These are phyloP conservation scores for Gallinago stenura DNA, from an alignment of 2,797 vertebrate genomes.

Conservation along the genomic window DNA sequence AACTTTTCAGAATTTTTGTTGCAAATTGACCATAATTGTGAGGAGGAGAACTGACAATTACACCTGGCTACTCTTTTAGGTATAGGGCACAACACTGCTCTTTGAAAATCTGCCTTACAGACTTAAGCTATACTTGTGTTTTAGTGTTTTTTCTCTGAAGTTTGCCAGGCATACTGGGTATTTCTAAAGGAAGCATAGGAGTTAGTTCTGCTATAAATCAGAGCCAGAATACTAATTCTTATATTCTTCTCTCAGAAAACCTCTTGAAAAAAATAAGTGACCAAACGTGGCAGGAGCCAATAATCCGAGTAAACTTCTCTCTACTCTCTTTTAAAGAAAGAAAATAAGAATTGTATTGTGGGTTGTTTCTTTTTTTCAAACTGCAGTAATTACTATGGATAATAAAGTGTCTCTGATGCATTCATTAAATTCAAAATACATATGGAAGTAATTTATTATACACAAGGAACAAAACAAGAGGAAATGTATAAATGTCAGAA, in stretches of 20 bases:
- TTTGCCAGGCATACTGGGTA: background rate
- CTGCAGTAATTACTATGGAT: background rate
- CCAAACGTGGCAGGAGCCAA: background rate
- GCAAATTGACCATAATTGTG: background rate
- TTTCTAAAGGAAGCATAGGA: background rate
- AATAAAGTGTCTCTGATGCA: background rate
- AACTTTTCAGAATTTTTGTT: background rate
- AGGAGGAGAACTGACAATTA: background rate
- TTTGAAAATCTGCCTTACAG: too few relatives aligned
- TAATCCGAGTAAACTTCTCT: background rate
- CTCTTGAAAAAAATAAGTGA: background rate
- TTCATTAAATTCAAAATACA: constrained; percentile 8
- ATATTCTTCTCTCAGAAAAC: background rate
- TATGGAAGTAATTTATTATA: constrained; percentile 10
- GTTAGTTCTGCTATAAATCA: background rate
- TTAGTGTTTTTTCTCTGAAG: background rate
- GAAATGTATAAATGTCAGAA: background rate
- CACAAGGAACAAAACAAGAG: background rate
- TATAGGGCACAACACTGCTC: too few relatives aligned
- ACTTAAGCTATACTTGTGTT: background rate
- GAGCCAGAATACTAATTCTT: background rate
- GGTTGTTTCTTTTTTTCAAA: background rate
- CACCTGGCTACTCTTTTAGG: too few relatives aligned
- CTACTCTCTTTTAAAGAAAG: background rate
- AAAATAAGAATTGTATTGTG: background rate